Percentiles rank a stretch among this genome's conserved stretches.
Conservation (phyloP, 2,888 invertebrate species). For the Brachyptera risi region DNA sequence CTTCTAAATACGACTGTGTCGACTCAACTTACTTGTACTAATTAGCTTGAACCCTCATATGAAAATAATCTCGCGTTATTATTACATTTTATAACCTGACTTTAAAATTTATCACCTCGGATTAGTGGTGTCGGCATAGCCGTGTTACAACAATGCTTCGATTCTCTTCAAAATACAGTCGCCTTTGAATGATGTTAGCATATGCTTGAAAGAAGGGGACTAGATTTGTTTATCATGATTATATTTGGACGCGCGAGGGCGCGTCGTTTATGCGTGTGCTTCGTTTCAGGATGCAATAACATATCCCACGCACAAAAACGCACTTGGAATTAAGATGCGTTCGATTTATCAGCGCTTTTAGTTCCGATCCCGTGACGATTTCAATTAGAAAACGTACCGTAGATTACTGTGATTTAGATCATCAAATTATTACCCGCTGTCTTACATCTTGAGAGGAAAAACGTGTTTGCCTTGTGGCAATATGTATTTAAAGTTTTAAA, state of each 20-base stretch:
- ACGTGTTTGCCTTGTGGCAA: neutral
- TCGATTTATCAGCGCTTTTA: no score
- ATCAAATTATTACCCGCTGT: neutral
- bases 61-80: neutral
- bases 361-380: no score
- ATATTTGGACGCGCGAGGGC: neutral
- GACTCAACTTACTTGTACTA: no score
- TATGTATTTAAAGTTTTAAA: neutral
- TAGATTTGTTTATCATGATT: neutral
- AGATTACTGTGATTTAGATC: slow-evolving; percentile 8
- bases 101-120: slow-evolving; percentile 1
- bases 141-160: no score
- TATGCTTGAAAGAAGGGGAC: neutral
- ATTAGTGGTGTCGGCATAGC: neutral
- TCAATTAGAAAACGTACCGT: slow-evolving; percentile 9
- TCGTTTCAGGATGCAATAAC: neutral
- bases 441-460: neutral
- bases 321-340: no score
- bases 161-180: no score
- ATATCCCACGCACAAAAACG: neutral
- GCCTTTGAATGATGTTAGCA: neutral
- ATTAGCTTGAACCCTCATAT: no score
- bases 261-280: neutral
- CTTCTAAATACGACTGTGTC: no score
- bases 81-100: no score